phyloP scores from a whole-genome alignment of 1,140 invertebrate species.

The honey bee (Apis mellifera) region DNA sequence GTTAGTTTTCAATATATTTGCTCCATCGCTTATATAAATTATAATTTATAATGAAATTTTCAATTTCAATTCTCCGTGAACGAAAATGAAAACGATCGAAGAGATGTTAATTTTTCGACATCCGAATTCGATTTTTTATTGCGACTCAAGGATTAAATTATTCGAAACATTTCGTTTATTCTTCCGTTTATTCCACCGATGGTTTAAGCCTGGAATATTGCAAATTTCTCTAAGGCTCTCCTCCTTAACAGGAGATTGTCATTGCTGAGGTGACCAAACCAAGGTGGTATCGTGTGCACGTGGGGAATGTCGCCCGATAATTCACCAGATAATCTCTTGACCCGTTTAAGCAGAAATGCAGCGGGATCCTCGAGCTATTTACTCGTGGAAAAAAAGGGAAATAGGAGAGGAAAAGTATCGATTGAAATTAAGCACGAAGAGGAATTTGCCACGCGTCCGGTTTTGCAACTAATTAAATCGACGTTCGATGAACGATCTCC shows the following conservation, averaged over 20 bases:
- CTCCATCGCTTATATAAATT: too few species aligned
- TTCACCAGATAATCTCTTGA: not conserved
- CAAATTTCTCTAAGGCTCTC: not conserved
- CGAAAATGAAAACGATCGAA: too few species aligned
- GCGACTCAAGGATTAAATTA: too few species aligned
- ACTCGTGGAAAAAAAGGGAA: too few species aligned
- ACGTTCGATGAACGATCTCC: not conserved
- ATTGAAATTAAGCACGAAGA: not conserved
- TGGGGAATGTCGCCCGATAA: slow-evolving; percentile 11
- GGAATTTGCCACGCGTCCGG: not conserved
- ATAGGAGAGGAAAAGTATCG: not conserved
- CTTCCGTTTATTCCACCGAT: too few species aligned
- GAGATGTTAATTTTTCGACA: too few species aligned
- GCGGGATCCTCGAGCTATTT: not conserved
- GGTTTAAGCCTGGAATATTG: not conserved
- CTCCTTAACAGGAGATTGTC: not conserved
- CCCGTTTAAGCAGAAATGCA: not conserved
- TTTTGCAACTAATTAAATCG: not conserved
- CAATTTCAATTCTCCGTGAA: too few species aligned
- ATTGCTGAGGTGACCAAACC: slow-evolving; percentile 14
- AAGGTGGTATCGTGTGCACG: slow-evolving; percentile 6
- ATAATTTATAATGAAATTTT: too few species aligned
- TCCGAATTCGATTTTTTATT: too few species aligned
- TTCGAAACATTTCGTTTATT: too few species aligned
- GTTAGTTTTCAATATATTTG: too few species aligned